Evolutionary conservation across 1,140 invertebrate species (phyloP).

Genomic region (Acyrthosiphon pisum): DNA sequence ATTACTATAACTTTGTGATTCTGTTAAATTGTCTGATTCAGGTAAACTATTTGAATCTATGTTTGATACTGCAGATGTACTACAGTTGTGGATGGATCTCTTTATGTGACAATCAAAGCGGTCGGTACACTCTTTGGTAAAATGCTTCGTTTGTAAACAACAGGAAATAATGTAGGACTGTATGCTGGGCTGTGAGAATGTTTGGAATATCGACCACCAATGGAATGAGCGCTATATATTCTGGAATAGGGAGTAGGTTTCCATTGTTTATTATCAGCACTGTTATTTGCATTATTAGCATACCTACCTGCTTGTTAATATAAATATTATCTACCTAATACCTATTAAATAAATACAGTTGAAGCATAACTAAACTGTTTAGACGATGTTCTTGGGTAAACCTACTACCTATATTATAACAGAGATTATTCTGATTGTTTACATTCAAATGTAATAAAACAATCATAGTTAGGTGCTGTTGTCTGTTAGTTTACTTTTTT

Average conservation of each 20-base stretch:
- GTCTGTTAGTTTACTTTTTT: background rate
- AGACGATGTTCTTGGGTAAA: background rate
- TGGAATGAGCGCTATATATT: background rate
- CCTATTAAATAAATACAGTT: background rate
- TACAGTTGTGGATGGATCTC: no score
- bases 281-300: no score
- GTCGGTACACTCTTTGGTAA: background rate
- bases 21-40: no score
- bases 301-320: no score
- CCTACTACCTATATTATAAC: no score
- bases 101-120: no score
- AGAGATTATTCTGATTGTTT: no score
- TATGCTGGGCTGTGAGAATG: background rate
- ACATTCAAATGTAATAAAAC: no score
- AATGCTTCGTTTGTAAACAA: background rate
- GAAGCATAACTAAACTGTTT: background rate
- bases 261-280: background rate
- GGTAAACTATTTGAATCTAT: no score
- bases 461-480: background rate
- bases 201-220: background rate
- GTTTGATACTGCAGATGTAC: no score
- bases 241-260: background rate
- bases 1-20: no score
- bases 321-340: no score
- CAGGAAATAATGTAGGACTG: background rate